These are phyloP conservation scores for Rhagologus leucostigma DNA, from an alignment of 2,113 vertebrate genomes.

Conservation along the genomic window DNA sequence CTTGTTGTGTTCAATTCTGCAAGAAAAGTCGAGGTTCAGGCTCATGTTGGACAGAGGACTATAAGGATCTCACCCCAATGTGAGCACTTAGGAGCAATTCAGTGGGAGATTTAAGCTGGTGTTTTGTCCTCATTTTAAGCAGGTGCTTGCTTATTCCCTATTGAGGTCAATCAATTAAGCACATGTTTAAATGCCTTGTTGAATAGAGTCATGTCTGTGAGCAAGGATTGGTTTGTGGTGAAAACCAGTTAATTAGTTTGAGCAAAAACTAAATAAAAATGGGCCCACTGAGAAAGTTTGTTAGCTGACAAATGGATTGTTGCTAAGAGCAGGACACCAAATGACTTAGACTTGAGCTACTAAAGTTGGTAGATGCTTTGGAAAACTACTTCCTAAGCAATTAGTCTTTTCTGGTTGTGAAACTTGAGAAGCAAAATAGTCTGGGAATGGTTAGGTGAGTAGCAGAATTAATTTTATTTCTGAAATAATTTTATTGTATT, in stretches of 20 bases:
- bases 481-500: neutral
- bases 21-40: neutral
- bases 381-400: neutral
- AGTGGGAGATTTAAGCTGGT: neutral
- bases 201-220: neutral
- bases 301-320: neutral
- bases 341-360: neutral
- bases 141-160: neutral
- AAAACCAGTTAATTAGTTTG: neutral
- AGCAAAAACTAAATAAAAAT: neutral
- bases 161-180: neutral
- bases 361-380: neutral
- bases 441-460: neutral
- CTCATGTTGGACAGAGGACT: neutral
- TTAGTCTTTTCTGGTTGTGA: neutral
- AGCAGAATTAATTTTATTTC: neutral
- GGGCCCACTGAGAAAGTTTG: neutral
- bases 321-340: neutral
- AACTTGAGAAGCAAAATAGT: neutral
- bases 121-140: constrained; percentile 8
- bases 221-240: neutral
- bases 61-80: neutral
- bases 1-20: neutral
- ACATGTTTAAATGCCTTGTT: constrained; percentile 20
- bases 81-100: neutral